These are phyloP conservation scores for Cremastinae sp. DNA, from an alignment of 2,888 invertebrate species.

Conservation along the genomic window DNA sequence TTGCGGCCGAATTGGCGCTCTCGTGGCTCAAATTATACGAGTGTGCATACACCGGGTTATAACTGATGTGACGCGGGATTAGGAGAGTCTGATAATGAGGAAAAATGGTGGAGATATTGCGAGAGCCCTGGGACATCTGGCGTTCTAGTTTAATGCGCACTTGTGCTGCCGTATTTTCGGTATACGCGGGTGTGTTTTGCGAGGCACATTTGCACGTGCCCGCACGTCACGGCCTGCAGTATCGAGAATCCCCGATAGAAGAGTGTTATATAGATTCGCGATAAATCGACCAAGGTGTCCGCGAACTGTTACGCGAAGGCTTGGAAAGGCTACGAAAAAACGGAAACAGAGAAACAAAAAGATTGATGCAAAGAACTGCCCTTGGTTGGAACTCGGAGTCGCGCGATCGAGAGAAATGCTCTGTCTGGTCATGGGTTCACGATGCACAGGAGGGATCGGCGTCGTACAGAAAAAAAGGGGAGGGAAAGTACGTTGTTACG, in stretches of 20 bases:
- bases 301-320: too few species aligned
- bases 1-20: too few species aligned
- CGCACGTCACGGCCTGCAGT: slow-evolving; percentile 37
- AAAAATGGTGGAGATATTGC: slow-evolving; percentile 46
- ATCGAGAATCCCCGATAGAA: not conserved
- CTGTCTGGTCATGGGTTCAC: slow-evolving; percentile 66
- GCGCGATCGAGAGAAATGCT: slow-evolving; percentile 65
- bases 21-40: not conserved
- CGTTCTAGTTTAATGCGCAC: slow-evolving; percentile 66
- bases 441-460: slow-evolving; percentile 76
- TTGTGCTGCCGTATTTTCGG: slow-evolving; percentile 64
- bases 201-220: slow-evolving; percentile 15
- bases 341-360: slow-evolving; percentile 22
- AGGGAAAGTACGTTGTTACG: slow-evolving; percentile 73
- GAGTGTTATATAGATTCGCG: not conserved
- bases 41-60: not conserved
- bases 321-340: slow-evolving; percentile 32
- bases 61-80: slow-evolving; percentile 34
- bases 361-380: not conserved
- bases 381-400: slow-evolving; percentile 28
- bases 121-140: slow-evolving; percentile 64
- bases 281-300: too few species aligned
- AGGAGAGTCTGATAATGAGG: slow-evolving; percentile 58
- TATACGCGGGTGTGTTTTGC: slow-evolving; percentile 40
- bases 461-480: slow-evolving; percentile 70